Percentiles rank a stretch among this genome's conserved stretches.
These are phyloP conservation scores for Sterrhoptilus dennistouni DNA, from an alignment of 2,113 vertebrate genomes.

Conservation along the genomic window DNA sequence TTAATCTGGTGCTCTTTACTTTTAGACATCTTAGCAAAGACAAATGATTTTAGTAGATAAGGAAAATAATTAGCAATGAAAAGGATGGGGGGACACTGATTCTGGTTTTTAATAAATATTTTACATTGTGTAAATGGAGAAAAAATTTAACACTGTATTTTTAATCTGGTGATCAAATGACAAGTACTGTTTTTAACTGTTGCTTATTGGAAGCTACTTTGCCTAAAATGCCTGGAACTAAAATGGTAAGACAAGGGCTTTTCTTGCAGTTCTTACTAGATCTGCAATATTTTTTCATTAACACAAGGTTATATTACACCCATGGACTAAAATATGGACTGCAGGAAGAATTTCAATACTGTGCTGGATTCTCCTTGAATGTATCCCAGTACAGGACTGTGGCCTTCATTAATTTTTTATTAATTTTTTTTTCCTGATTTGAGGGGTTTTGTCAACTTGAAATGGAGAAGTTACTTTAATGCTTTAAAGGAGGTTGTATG, in stretches of 20 bases:
- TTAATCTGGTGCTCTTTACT: constrained; percentile 52
- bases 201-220: constrained; percentile 14
- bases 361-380: not conserved
- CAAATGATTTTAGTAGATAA: constrained; percentile 72
- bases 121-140: constrained; percentile 23
- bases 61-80: constrained; percentile 44
- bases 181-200: constrained; percentile 43
- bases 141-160: constrained; percentile 21
- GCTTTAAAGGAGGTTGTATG: constrained; percentile 18
- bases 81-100: constrained; percentile 50
- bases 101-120: constrained; percentile 53
- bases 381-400: not conserved
- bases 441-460: not conserved
- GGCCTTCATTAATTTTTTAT: not conserved
- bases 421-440: not conserved
- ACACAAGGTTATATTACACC: not conserved
- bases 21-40: constrained; percentile 60
- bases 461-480: not conserved
- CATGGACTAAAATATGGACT: not conserved
- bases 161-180: not conserved
- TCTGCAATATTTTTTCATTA: not conserved
- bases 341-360: not conserved
- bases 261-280: not conserved
- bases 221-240: not conserved
- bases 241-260: not conserved